Conservation (phyloP, 1,140 invertebrate species). For the Sipha flava region DNA sequence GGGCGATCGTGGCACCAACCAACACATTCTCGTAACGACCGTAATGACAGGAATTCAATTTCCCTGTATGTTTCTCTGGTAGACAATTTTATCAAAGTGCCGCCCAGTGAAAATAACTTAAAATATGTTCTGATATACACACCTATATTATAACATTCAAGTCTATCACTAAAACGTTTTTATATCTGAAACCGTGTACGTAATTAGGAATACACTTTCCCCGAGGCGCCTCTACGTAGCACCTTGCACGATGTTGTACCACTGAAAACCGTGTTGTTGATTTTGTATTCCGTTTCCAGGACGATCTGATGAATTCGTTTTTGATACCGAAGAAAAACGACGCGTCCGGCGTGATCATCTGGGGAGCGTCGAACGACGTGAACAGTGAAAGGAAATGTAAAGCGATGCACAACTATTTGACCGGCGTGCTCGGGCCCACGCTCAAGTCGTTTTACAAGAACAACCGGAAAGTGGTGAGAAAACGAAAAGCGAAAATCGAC, state of each 20-base stretch:
- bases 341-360: constrained; percentile 57
- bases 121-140: too few species aligned
- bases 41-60: too few species aligned
- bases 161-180: too few species aligned
- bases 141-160: too few species aligned
- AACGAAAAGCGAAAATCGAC: neutral
- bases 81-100: too few species aligned
- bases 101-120: too few species aligned
- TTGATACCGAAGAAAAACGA: constrained; percentile 48
- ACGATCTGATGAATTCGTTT: constrained; percentile 50
- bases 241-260: neutral
- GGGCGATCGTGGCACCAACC: too few species aligned
- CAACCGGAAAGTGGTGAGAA: neutral
- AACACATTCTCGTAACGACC: too few species aligned
- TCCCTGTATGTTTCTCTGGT: too few species aligned
- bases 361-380: constrained; percentile 64
- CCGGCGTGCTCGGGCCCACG: constrained; percentile 52
- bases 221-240: too few species aligned
- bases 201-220: too few species aligned
- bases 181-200: too few species aligned
- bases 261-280: neutral
- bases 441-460: constrained; percentile 3
- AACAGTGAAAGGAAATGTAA: constrained; percentile 55
- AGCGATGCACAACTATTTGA: constrained; percentile 51
- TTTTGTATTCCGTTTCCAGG: constrained; percentile 45